Percentiles rank a stretch among this genome's conserved stretches.
phyloP scores from a whole-genome alignment of 2,888 invertebrate genomes.

The Tinea pellionella region DNA sequence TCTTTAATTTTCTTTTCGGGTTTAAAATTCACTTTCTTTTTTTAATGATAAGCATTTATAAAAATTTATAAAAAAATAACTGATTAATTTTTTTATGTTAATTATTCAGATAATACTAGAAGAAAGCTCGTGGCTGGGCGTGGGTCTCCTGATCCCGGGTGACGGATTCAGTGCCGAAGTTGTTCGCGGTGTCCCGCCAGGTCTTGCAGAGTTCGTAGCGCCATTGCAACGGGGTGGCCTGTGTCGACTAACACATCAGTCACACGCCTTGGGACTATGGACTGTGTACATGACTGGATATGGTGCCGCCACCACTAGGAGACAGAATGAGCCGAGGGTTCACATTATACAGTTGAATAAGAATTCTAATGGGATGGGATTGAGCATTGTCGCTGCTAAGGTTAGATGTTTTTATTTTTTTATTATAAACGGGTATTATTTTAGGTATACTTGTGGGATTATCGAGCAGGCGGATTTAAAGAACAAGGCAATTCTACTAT shows the following conservation, averaged over 20 bases:
- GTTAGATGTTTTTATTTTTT: slow-evolving; percentile 45
- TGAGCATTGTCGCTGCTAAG: slow-evolving; percentile 98
- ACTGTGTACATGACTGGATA: slow-evolving; percentile 89
- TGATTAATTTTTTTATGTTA: background rate
- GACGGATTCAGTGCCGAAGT: slow-evolving; percentile 98
- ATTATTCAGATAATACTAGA: slow-evolving; percentile 76
- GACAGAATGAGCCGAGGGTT: slow-evolving; percentile 76
- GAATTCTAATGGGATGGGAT: slow-evolving; percentile 96
- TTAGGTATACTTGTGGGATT: no score
- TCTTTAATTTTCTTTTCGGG: no score
- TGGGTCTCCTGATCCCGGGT: slow-evolving; percentile 94
- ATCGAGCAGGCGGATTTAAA: no score
- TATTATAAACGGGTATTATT: no score
- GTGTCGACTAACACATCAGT: slow-evolving; percentile 91
- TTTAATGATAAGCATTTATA: no score
- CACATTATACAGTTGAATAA: slow-evolving; percentile 92
- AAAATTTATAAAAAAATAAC: no score
- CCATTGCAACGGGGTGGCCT: slow-evolving; percentile 87
- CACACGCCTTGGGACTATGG: slow-evolving; percentile 93
- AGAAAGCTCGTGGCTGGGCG: slow-evolving; percentile 90
- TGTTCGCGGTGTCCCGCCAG: slow-evolving; percentile 93
- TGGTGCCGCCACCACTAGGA: slow-evolving; percentile 72
- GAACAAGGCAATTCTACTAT: no score
- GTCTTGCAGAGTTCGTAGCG: slow-evolving; percentile 87
- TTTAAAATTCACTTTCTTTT: no score